Percentiles rank a stretch among this genome's conserved stretches.
Evolutionary conservation across 1,140 invertebrate genomes (phyloP).

Genomic region (Aphidius gifuensis): DNA sequence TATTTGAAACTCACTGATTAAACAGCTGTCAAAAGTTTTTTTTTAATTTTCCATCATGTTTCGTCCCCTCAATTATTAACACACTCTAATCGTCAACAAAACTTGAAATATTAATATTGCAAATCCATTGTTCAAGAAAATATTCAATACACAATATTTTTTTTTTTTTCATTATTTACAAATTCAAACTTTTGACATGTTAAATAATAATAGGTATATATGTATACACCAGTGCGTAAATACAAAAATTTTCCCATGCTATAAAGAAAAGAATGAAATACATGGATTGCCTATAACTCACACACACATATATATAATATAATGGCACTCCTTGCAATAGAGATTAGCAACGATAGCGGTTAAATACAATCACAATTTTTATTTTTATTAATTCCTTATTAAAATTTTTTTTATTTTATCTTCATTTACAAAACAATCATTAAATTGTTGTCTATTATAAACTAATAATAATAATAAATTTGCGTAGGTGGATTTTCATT

Average conservation of each 20-base stretch:
- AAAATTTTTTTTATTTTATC: too few species aligned
- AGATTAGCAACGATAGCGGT: conserved; percentile 46
- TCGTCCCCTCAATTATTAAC: too few species aligned
- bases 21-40: too few species aligned
- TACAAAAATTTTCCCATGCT: conserved; percentile 14
- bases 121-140: too few species aligned
- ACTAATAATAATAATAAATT: conserved; percentile 9
- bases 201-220: background rate
- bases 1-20: too few species aligned
- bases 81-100: too few species aligned
- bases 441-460: conserved; percentile 46
- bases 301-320: background rate
- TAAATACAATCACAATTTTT: conserved; percentile 46
- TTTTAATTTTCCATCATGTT: too few species aligned
- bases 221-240: conserved; percentile 1
- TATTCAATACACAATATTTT: conserved; percentile 9
- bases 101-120: too few species aligned
- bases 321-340: conserved; percentile 44
- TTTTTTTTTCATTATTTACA: too few species aligned
- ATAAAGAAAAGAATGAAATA: too few species aligned
- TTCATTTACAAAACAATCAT: conserved; percentile 28
- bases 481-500: conserved; percentile 33
- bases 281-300: too few species aligned
- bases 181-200: too few species aligned
- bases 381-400: background rate